These are phyloP conservation scores for Epizoanthus stellaris DNA, from an alignment of 92 coral and sea anemone genomes.

Conservation along the genomic window DNA sequence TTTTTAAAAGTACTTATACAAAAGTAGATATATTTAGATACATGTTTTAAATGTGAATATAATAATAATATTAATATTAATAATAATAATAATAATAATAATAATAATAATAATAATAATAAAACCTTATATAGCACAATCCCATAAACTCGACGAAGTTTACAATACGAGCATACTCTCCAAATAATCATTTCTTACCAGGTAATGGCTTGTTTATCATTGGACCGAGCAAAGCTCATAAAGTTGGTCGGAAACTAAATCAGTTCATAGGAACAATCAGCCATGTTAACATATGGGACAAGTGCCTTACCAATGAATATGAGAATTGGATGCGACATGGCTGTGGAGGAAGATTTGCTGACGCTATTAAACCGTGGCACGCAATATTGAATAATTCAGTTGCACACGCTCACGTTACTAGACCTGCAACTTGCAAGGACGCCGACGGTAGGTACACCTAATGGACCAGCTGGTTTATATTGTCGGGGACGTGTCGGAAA, in stretches of 20 bases:
- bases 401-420: conserved; percentile 5
- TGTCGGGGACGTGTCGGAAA: neutral
- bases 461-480: neutral
- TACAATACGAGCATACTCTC: too few relatives aligned
- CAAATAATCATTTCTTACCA: neutral
- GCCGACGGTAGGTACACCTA: conserved; percentile 23
- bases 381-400: conserved; percentile 24
- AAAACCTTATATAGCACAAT: too few relatives aligned
- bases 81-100: too few relatives aligned
- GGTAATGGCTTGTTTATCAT: conserved; percentile 55
- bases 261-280: conserved; percentile 61
- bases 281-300: conserved; percentile 59
- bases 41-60: too few relatives aligned
- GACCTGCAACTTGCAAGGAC: conserved; percentile 62
- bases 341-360: conserved; percentile 15
- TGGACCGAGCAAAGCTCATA: conserved; percentile 40
- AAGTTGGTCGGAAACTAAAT: conserved; percentile 1
- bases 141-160: too few relatives aligned
- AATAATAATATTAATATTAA: too few relatives aligned
- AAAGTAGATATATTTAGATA: too few relatives aligned
- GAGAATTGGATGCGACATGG: conserved; percentile 38
- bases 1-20: too few relatives aligned
- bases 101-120: too few relatives aligned
- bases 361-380: conserved; percentile 38
- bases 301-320: conserved; percentile 17